Evolutionary conservation across 2,113 vertebrate species (phyloP), one percentile per base, ranked within the genome.

Genomic region (Pionites leucogaster): DNA sequence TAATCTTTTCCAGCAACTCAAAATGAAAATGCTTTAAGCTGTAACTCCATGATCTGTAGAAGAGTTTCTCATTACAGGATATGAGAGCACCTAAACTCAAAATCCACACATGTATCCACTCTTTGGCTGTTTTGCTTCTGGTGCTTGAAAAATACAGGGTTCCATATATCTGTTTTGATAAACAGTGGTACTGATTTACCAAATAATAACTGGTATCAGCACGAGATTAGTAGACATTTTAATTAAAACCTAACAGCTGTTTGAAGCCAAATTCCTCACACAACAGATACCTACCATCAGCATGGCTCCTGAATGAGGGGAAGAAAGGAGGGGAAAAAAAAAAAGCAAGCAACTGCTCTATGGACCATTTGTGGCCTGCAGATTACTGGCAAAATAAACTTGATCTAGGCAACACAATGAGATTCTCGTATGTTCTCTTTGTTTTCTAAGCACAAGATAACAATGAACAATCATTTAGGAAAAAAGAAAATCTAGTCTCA

Each of bases 351-450:
- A 33, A 67, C 42, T 59, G 74, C 57, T 71, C 82, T 69, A 52
- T 52, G 0, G 1, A 76, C 27, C 39, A 9, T 90, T 85, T 68
- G 70, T 47, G 90, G 78, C 17, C 39, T 49, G 57, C 28, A 27
- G n/a, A 82, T 82, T 85, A 90, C 41, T 77, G 31, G 53, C 85
- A 92, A 92, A 93, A 92, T 86, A 82, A 87, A 90, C 37, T 82
- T 92, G 44, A 69, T 92, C 90, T 53, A 65, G 70, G 60, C 82
- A 95, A 72, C 68, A 88, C 67, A 92, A 65, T 41, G 67, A 82
- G 67, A 57, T 46, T 86, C 86, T 76, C 27, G 69, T 78, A 81
- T 39, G 22, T 89, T 75, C 77, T 93, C 68, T 93, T 47, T 92
- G 90, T 82, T 78, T 72, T 90, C 86, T n/a, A 83, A 67, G 63